Conservation (phyloP, 2,113 vertebrate genomes). For the Neotragus moschatus region DNA sequence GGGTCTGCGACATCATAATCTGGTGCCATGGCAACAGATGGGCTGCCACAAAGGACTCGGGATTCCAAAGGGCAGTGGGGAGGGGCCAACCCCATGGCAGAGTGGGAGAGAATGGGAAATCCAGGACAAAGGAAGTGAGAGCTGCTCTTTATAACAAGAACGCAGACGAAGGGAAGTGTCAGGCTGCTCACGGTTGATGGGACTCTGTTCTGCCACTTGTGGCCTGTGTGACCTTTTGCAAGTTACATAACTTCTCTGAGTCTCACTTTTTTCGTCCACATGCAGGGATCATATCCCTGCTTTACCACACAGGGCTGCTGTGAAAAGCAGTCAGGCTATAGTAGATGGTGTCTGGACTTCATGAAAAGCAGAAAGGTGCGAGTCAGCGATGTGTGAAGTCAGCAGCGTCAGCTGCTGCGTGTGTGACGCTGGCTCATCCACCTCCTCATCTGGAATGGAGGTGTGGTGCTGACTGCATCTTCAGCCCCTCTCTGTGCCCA, state of each 20-base stretch:
- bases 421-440: background rate
- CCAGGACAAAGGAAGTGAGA: conserved; percentile 48
- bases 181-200: background rate
- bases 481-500: background rate
- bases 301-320: background rate
- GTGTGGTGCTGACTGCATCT: background rate
- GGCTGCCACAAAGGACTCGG: conserved; percentile 56
- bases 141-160: background rate
- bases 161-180: background rate
- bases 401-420: background rate
- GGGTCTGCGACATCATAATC: conserved; percentile 20
- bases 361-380: background rate
- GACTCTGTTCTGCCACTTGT: background rate
- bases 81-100: background rate
- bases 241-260: conserved; percentile 36
- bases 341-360: background rate
- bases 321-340: background rate
- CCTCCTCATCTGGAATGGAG: background rate
- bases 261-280: background rate
- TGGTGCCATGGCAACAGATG: conserved; percentile 73
- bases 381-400: too few species aligned
- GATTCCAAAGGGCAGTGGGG: background rate
- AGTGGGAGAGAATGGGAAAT: conserved; percentile 32
- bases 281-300: background rate
- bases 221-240: conserved; percentile 39